Evolutionary conservation across 2,888 invertebrate species (phyloP).

Genomic region (Phyllotreta cruciferae): DNA sequence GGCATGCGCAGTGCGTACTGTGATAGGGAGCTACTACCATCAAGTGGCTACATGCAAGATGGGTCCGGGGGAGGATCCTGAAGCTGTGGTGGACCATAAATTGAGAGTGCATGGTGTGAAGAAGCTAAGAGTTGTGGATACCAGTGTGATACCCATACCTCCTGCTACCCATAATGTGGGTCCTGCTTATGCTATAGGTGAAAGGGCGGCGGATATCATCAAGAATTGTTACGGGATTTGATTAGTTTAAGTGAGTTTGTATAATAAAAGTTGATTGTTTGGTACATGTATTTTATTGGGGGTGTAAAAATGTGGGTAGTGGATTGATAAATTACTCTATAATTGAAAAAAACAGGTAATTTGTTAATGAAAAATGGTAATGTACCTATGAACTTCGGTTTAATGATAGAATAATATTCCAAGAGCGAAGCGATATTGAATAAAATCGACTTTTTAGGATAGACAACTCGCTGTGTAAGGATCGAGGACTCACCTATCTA

Average conservation of each 20-base stretch:
- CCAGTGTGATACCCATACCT: conserved; percentile 64
- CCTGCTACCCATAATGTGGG: conserved; percentile 64
- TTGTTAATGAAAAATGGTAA: too few species aligned
- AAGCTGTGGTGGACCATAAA: conserved; percentile 65
- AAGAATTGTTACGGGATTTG: conserved; percentile 48
- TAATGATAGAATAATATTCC: too few species aligned
- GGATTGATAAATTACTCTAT: too few species aligned
- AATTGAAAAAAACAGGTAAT: too few species aligned
- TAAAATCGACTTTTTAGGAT: too few species aligned
- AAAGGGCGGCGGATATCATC: conserved; percentile 64
- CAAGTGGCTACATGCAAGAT: conserved; percentile 65
- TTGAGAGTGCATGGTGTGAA: conserved; percentile 63
- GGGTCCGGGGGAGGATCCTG: conserved; percentile 62
- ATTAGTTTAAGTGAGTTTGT: not conserved
- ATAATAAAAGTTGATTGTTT: not conserved
- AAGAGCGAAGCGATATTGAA: too few species aligned
- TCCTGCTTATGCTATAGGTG: conserved; percentile 64
- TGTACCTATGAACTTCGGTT: too few species aligned
- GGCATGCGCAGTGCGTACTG: conserved; percentile 61
- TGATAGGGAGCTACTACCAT: conserved; percentile 62
- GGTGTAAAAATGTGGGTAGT: too few species aligned
- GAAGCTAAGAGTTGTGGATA: conserved; percentile 63
- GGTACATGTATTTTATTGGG: not conserved
- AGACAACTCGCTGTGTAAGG: too few species aligned
- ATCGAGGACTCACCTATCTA: too few species aligned